These are phyloP conservation scores for Pao palembangensis DNA, from an alignment of 2,113 vertebrate genomes.

Conservation along the genomic window DNA sequence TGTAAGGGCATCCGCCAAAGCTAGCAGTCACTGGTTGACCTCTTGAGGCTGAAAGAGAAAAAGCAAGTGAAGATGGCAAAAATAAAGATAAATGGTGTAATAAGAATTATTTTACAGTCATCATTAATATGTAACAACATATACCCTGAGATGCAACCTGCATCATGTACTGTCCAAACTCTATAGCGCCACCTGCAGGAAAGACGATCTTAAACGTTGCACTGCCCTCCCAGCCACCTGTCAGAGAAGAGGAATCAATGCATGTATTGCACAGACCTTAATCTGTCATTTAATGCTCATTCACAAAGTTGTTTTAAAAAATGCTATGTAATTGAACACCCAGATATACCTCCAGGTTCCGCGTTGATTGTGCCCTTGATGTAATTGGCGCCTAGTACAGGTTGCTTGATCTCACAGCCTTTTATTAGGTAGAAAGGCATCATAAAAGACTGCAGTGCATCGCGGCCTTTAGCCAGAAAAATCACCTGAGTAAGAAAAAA, in stretches of 20 bases:
- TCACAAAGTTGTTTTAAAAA: too few relatives aligned
- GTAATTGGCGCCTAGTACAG: slow-evolving; percentile 94
- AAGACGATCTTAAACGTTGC: slow-evolving; percentile 86
- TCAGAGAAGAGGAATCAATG: not conserved
- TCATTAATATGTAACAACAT: not conserved
- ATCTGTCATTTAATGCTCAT: too few relatives aligned
- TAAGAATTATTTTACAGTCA: too few relatives aligned
- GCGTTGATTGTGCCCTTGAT: slow-evolving; percentile 87
- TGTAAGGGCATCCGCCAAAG: slow-evolving; percentile 84
- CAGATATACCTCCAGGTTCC: slow-evolving; percentile 83
- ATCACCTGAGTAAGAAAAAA: slow-evolving; percentile 78
- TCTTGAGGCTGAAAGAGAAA: slow-evolving; percentile 83
- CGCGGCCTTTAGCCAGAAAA: slow-evolving; percentile 89
- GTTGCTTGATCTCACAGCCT: slow-evolving; percentile 95
- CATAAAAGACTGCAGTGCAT: slow-evolving; percentile 91
- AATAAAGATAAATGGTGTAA: not conserved
- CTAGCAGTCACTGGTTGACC: slow-evolving; percentile 83
- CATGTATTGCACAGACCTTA: not conserved
- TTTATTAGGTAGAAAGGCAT: slow-evolving; percentile 98
- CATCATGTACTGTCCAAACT: slow-evolving; percentile 94
- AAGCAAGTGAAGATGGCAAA: not conserved
- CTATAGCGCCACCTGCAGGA: slow-evolving; percentile 88
- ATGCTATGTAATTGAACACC: not conserved
- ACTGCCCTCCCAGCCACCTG: slow-evolving; percentile 95
- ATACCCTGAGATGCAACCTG: slow-evolving; percentile 92